Conservation (phyloP, 35 echinoderm and acorn worm genomes). For the Lytechinus variegatus region DNA sequence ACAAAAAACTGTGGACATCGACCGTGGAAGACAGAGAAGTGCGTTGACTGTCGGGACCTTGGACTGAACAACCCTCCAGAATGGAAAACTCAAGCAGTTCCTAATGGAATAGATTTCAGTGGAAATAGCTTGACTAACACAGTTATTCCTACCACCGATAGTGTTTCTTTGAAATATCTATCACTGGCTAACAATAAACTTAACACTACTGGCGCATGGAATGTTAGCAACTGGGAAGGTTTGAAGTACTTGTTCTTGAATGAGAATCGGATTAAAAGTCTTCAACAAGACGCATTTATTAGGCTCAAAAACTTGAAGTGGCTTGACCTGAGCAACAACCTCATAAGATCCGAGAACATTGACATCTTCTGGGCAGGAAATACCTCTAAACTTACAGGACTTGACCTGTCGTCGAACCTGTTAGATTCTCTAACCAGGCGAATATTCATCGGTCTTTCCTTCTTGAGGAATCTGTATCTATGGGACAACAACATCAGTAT, state of each 20-base stretch:
- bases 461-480: neutral
- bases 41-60: neutral
- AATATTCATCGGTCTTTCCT: neutral
- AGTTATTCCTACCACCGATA: neutral
- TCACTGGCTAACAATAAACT: neutral
- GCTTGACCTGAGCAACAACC: neutral
- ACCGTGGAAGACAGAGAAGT: neutral
- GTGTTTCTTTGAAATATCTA: neutral
- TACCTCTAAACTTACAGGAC: neutral
- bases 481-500: neutral
- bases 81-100: neutral
- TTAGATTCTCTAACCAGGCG: neutral
- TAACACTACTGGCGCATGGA: neutral
- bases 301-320: neutral
- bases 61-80: neutral
- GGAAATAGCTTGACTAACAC: neutral
- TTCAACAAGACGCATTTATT: neutral
- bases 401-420: neutral
- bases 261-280: neutral
- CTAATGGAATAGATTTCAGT: neutral
- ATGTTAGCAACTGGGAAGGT: neutral
- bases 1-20: neutral
- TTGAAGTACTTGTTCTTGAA: neutral
- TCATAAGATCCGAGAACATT: neutral
- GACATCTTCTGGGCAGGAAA: neutral